Evolutionary conservation across 1,140 invertebrate species (phyloP).

Genomic region (Trypoxylus dichotomus): DNA sequence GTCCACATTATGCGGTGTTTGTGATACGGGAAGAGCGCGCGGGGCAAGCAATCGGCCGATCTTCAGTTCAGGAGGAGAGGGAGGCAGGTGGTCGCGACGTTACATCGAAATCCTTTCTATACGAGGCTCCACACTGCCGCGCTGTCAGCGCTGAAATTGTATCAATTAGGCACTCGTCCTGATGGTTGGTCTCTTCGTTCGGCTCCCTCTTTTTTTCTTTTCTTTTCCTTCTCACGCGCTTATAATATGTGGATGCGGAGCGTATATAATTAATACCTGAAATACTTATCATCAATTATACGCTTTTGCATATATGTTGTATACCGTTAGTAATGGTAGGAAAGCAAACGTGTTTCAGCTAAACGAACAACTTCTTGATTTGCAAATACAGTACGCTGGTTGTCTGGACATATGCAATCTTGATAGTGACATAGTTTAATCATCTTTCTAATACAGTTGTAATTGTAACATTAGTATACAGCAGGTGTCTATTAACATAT

Average conservation of each 20-base stretch:
- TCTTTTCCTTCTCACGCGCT: background rate
- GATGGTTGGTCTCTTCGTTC: constrained; percentile 10
- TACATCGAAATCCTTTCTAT: constrained; percentile 27
- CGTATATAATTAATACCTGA: constrained; percentile 9
- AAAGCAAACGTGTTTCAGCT: too few relatives aligned
- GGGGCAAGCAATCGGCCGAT: background rate
- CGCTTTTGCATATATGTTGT: too few relatives aligned
- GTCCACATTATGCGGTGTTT: background rate
- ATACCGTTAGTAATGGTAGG: too few relatives aligned
- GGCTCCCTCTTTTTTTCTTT: background rate
- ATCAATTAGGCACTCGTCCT: constrained; percentile 25
- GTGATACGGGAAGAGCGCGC: background rate
- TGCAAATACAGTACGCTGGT: too few relatives aligned
- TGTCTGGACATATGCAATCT: too few relatives aligned
- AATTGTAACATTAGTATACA: too few relatives aligned
- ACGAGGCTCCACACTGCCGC: constrained; percentile 27
- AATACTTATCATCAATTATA: background rate
- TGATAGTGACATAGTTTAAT: too few relatives aligned
- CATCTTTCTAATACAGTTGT: too few relatives aligned
- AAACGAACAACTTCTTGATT: too few relatives aligned
- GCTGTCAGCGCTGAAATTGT: constrained; percentile 26
- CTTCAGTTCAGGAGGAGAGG: constrained; percentile 9
- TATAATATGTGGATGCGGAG: background rate
- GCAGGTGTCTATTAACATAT: too few relatives aligned
- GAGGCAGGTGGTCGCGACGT: constrained; percentile 23